phyloP scores from a whole-genome alignment of 2,113 vertebrate species.

The Hassar affinis region DNA sequence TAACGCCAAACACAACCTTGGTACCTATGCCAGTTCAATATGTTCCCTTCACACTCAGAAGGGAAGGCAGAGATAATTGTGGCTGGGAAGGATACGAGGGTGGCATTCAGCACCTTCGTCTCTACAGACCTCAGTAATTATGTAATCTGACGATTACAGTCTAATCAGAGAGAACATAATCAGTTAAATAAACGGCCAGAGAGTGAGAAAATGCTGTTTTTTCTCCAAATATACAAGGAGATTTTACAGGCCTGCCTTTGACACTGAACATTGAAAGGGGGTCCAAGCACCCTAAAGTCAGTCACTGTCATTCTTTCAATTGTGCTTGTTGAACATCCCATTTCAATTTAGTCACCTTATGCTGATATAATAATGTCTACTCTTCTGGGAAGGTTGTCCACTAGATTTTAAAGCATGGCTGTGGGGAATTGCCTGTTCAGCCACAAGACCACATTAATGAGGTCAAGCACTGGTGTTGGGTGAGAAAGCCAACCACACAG shows the following conservation, averaged over 20 bases:
- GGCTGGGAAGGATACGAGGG: constrained; percentile 38
- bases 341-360: not conserved
- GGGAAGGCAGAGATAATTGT: constrained; percentile 62
- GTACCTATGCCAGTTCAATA: constrained; percentile 1
- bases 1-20: constrained; percentile 33
- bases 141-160: constrained; percentile 59
- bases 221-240: constrained; percentile 23
- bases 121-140: constrained; percentile 64
- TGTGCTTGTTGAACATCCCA: not conserved
- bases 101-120: constrained; percentile 64
- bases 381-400: not conserved
- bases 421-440: not conserved
- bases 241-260: constrained; percentile 29
- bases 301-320: not conserved
- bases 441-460: not conserved
- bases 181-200: constrained; percentile 65
- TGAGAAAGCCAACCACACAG: not conserved
- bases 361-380: not conserved
- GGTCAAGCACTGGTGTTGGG: not conserved
- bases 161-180: constrained; percentile 67
- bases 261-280: not conserved
- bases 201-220: constrained; percentile 71
- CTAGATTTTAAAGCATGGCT: not conserved
- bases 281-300: not conserved
- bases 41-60: constrained; percentile 47